A percentile compares a stretch with the other conserved stretches of the same genome.
phyloP scores from a whole-genome alignment of 2,113 vertebrate genomes.

The Chloropsis cyanopogon region DNA sequence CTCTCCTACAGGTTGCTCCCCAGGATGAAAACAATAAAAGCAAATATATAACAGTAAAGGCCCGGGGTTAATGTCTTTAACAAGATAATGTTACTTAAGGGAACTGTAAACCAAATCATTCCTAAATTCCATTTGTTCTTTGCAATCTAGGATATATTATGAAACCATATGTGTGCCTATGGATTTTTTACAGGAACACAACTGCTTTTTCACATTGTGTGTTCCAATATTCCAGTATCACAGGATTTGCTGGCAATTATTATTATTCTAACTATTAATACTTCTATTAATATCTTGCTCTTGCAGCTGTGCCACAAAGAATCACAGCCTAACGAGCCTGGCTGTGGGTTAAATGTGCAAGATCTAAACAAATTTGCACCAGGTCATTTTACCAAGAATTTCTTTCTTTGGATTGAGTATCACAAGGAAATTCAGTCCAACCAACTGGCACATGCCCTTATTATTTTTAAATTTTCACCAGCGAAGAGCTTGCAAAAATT shows the following conservation, averaged over 20 bases:
- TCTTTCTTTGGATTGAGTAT: neutral
- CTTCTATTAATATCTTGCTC: neutral
- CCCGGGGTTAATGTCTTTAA: constrained; percentile 81
- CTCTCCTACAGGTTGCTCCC: constrained; percentile 74
- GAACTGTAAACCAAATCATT: constrained; percentile 77
- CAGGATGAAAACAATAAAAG: constrained; percentile 78
- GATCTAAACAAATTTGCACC: constrained; percentile 12
- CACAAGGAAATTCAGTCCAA: constrained; percentile 22
- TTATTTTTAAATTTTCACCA: neutral
- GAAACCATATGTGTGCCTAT: constrained; percentile 64
- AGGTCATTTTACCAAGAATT: neutral
- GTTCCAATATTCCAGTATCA: neutral
- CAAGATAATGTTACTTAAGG: constrained; percentile 79
- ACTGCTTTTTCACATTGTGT: neutral
- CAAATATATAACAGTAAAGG: constrained; percentile 74
- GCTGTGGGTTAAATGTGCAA: neutral
- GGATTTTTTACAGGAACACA: neutral
- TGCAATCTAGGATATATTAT: constrained; percentile 33
- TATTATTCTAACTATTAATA: neutral
- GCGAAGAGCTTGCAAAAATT: constrained; percentile 21
- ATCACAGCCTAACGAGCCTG: neutral
- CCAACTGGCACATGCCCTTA: neutral
- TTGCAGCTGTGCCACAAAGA: neutral
- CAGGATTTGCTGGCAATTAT: neutral
- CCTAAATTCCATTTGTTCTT: constrained; percentile 71